Evolutionary conservation across 2,797 vertebrate species (phyloP), one percentile per base, ranked within the genome.

Genomic region (Lepidocolaptes lacrymiger): DNA sequence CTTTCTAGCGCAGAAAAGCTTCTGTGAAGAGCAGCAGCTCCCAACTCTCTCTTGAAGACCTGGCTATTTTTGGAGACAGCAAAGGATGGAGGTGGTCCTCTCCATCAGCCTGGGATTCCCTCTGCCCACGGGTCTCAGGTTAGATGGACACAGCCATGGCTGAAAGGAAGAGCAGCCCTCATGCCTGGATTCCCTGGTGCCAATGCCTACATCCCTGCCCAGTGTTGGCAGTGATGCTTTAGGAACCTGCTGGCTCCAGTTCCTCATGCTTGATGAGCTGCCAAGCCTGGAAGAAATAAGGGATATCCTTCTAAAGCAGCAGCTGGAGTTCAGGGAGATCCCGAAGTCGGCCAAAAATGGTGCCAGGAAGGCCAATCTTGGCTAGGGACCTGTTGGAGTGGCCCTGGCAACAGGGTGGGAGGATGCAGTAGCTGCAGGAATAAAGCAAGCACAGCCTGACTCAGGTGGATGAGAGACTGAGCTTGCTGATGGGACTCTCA

Each of bases 281-380:
- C 79, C 80, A 67, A 84, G 59, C 55, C 80, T 69, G 46, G 90
- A 96, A 72, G 67, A 91, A 91, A 59, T 64, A 34, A 89, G 26
- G 39, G 76, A 93, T 79, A 37, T 76, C 48, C 91, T 88, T 34
- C 46, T 74, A 75, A 90, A 97, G 58, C 87, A 79, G 51, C 87
- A 94, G 55, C 77, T 96, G 73, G 75, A 89, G 43, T 79, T 96
- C 91, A 93, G 69, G 27, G 66, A 89, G 39, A 85, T 86, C 55
- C 66, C 26, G 5, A 91, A 96, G 22, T 41, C 89, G 59, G 28
- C 12, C 19, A 88, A 59, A 91, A 95, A 76, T 20, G 24, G 73
- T 61, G 67, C 46, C 28, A 61, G 23, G 30, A 88, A 69, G 43
- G 64, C 61, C 39, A 91, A 44, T 21, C 28, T 58, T 79, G 63